These are phyloP conservation scores for Drosophila seguyi DNA, from an alignment of 1,140 invertebrate genomes.

Conservation along the genomic window DNA sequence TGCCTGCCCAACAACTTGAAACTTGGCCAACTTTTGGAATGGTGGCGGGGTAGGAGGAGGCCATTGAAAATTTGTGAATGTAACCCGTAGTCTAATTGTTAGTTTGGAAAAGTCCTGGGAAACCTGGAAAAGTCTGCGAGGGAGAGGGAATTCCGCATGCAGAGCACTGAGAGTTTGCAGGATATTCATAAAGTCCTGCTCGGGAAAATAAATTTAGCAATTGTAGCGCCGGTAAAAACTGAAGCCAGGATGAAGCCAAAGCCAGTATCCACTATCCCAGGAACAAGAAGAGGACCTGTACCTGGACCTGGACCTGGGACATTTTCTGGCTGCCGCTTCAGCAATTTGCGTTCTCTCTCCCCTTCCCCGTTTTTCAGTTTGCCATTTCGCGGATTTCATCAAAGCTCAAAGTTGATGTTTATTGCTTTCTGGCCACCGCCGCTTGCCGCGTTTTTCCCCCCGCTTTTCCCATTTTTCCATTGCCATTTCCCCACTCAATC, in stretches of 20 bases:
- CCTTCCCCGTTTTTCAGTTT: constrained; percentile 20
- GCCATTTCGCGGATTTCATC: constrained; percentile 46
- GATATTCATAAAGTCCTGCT: constrained; percentile 28
- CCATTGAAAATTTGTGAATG: constrained; percentile 55
- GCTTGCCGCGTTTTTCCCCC: constrained; percentile 9
- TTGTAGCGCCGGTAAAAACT: constrained; percentile 55
- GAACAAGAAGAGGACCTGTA: not conserved
- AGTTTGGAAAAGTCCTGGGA: constrained; percentile 8
- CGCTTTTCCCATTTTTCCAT: constrained; percentile 1
- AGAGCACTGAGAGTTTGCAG: constrained; percentile 2
- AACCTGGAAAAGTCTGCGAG: not conserved
- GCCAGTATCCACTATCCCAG: constrained; percentile 1
- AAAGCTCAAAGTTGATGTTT: constrained; percentile 60
- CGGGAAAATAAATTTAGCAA: constrained; percentile 39
- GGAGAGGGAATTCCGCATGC: not conserved
- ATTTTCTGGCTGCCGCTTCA: constrained; percentile 9
- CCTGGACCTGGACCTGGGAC: constrained; percentile 12
- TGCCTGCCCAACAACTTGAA: constrained; percentile 5
- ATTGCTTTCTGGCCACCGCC: constrained; percentile 29
- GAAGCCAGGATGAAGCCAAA: constrained; percentile 62
- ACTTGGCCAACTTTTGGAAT: constrained; percentile 40
- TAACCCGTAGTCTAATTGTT: constrained; percentile 55
- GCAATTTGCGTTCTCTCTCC: constrained; percentile 27
- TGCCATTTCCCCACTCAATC: constrained; percentile 31
- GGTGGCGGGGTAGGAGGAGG: not conserved